phyloP scores from a whole-genome alignment of 2,797 vertebrate genomes.

The Peromyscus eremicus region DNA sequence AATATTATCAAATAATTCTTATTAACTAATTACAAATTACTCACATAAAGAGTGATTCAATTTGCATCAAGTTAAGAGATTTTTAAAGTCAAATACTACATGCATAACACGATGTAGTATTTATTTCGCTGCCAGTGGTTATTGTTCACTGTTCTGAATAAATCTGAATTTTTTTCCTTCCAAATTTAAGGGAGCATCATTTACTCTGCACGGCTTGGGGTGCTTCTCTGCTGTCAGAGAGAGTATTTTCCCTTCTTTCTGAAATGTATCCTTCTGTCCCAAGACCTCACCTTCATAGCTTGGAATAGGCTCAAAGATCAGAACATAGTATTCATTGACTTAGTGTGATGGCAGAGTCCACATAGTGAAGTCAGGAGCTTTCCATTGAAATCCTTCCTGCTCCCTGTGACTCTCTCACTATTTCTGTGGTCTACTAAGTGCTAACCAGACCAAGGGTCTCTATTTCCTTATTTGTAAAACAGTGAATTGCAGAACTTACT shows the following conservation, averaged over 20 bases:
- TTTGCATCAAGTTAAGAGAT: conserved; percentile 59
- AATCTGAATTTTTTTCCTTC: conserved; percentile 25
- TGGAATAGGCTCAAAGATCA: conserved; percentile 43
- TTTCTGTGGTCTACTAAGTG: neutral
- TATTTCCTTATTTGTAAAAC: neutral
- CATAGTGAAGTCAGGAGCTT: neutral
- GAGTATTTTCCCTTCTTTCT: neutral
- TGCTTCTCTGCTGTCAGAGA: neutral
- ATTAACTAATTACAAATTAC: conserved; percentile 70
- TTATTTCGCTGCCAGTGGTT: conserved; percentile 37
- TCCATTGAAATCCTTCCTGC: neutral
- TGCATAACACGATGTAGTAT: neutral
- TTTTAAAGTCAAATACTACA: conserved; percentile 49
- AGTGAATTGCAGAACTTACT: neutral
- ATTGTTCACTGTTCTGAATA: conserved; percentile 31
- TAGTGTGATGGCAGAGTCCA: neutral
- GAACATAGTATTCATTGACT: conserved; percentile 14
- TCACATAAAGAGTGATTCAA: conserved; percentile 54
- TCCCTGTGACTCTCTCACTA: neutral
- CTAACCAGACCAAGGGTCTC: neutral
- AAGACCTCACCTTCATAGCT: conserved; percentile 17
- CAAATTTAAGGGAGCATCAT: conserved; percentile 34
- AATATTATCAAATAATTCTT: conserved; percentile 66
- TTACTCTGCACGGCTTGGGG: conserved; percentile 7
- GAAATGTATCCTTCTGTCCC: conserved; percentile 52